Evolutionary conservation across 2,113 vertebrate species (phyloP).

Genomic region (Gambusia affinis): DNA sequence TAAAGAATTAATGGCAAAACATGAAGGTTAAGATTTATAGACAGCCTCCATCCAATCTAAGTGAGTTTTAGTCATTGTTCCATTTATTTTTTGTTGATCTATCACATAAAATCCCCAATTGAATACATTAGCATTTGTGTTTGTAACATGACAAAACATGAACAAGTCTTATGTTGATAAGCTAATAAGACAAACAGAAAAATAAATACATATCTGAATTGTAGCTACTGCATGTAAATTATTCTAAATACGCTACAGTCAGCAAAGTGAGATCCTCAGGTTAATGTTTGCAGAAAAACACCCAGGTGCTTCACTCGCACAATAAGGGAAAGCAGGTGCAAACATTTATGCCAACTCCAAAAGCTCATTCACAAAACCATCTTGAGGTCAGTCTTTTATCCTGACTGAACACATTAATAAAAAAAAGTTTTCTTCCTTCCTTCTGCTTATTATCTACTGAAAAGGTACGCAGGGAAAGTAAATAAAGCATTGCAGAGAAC

Average conservation of each 20-base stretch:
- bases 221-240: too few species aligned
- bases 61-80: too few species aligned
- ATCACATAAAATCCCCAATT: too few species aligned
- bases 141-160: neutral
- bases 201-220: neutral
- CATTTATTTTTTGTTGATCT: too few species aligned
- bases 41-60: too few species aligned
- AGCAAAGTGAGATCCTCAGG: too few species aligned
- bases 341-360: neutral
- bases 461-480: neutral
- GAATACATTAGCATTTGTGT: neutral
- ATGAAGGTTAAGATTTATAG: too few species aligned
- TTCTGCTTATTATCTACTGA: conserved; percentile 7
- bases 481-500: conserved; percentile 1
- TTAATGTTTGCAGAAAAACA: too few species aligned
- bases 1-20: too few species aligned
- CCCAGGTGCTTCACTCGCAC: neutral
- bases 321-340: neutral
- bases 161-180: neutral
- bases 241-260: too few species aligned
- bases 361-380: neutral
- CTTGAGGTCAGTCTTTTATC: neutral
- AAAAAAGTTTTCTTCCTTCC: conserved; percentile 23
- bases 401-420: neutral
- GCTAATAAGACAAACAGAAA: neutral